Percentiles rank a stretch among this genome's conserved stretches.
Conservation (phyloP, 2,113 vertebrate species). For the Salminus brasiliensis region DNA sequence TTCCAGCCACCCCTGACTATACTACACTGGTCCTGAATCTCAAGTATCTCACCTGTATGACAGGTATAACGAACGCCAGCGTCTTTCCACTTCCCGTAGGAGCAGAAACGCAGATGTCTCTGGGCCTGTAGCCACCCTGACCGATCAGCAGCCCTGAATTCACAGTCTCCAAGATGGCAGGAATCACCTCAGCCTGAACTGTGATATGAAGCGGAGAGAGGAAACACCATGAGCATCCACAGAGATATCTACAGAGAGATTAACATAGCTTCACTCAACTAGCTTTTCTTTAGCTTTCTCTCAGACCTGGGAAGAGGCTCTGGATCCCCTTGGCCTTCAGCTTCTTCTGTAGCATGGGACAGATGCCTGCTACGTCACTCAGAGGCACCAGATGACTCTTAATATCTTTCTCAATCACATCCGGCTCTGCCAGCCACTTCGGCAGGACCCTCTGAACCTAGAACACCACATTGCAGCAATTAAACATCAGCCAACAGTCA, state of each 20-base stretch:
- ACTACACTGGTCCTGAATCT: too few species aligned
- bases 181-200: conserved; percentile 94
- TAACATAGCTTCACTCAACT: not conserved
- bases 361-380: conserved; percentile 76
- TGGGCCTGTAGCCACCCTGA: conserved; percentile 83
- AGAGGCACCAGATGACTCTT: conserved; percentile 79
- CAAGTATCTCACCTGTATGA: conserved; percentile 83
- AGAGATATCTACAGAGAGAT: not conserved
- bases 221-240: not conserved
- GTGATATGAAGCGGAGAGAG: not conserved
- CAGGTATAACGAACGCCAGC: conserved; percentile 88
- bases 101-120: conserved; percentile 92
- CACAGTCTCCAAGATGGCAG: conserved; percentile 82
- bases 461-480: not conserved
- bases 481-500: not conserved
- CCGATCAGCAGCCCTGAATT: conserved; percentile 79
- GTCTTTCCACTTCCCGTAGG: conserved; percentile 98
- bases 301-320: conserved; percentile 88
- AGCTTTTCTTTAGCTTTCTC: not conserved
- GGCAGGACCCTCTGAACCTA: conserved; percentile 89
- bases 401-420: conserved; percentile 79
- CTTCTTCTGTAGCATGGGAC: conserved; percentile 77
- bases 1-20: not conserved
- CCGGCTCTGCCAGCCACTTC: conserved; percentile 87
- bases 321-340: conserved; percentile 81